Evolutionary conservation across 30 jellyfish, hydroid and myxozoan species (phyloP).

Genomic region (Pseudorhiza aurosa): DNA sequence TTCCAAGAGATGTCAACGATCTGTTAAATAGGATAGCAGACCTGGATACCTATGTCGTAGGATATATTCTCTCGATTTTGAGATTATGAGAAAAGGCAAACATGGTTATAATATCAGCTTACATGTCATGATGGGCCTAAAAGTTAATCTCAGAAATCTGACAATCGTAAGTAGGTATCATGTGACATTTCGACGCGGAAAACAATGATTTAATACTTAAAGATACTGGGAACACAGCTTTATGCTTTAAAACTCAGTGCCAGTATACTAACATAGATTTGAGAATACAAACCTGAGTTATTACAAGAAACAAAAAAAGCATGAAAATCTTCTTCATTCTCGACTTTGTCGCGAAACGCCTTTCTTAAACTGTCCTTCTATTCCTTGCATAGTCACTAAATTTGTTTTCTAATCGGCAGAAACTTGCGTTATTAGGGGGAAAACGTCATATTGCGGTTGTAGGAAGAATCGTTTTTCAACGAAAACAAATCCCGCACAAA

Average conservation of each 20-base stretch:
- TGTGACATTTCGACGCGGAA: no score
- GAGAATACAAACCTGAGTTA: conserved; percentile 28
- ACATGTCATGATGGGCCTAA: no score
- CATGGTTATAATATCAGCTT: no score
- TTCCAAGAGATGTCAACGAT: no score
- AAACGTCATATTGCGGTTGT: conserved; percentile 22
- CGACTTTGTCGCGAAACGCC: conserved; percentile 5
- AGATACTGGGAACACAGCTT: background rate
- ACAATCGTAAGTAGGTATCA: no score
- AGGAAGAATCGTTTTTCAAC: conserved; percentile 23
- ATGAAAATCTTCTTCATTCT: conserved; percentile 36
- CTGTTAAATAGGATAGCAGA: no score
- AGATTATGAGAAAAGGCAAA: no score
- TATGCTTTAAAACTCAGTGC: background rate
- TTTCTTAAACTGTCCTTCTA: background rate
- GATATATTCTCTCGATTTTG: no score
- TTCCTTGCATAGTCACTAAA: conserved; percentile 10
- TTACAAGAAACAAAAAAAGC: conserved; percentile 9
- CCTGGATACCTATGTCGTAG: no score
- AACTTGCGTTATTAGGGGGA: background rate
- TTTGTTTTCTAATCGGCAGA: background rate
- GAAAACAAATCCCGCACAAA: conserved; percentile 46
- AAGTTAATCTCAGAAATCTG: no score
- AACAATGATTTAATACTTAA: background rate
- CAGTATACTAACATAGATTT: background rate